Percentiles rank a stretch among this genome's conserved stretches.
Conservation (phyloP, 2,888 invertebrate species). For the Zaprionus lineosus region DNA sequence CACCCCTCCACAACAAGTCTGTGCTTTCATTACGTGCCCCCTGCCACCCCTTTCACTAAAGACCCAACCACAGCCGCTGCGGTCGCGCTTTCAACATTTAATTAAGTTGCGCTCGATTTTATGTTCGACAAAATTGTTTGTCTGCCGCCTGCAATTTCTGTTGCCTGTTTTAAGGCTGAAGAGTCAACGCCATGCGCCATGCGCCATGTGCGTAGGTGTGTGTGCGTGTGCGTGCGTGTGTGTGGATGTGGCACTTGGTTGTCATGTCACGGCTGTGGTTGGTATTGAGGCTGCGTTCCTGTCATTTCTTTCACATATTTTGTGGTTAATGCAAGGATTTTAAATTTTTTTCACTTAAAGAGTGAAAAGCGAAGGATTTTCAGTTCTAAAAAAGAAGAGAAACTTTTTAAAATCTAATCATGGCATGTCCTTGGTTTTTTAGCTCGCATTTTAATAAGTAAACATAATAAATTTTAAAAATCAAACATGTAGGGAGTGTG, state of each 20-base stretch:
- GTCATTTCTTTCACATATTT: constrained; percentile 39
- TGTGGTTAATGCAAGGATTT: constrained; percentile 38
- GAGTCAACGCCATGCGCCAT: constrained; percentile 46
- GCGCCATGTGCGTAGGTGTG: too few species aligned
- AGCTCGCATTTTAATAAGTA: too few species aligned
- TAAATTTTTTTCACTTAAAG: constrained; percentile 23
- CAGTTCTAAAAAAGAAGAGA: too few species aligned
- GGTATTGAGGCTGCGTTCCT: constrained; percentile 16
- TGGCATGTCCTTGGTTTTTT: too few species aligned
- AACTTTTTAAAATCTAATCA: too few species aligned
- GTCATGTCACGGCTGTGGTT: constrained; percentile 47
- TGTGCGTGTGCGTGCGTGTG: constrained; percentile 11
- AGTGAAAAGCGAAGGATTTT: constrained; percentile 11
- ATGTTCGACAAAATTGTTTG: constrained; percentile 72
- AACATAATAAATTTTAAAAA: too few species aligned
- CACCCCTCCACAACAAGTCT: not conserved
- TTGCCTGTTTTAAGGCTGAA: constrained; percentile 38
- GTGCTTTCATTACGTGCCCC: too few species aligned
- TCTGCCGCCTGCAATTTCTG: constrained; percentile 47
- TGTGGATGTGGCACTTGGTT: constrained; percentile 28
- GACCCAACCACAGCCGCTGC: constrained; percentile 53
- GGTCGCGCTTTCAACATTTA: constrained; percentile 73
- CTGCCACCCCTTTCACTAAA: not conserved
- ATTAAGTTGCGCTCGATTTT: constrained; percentile 77
- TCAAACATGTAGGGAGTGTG: too few species aligned